Conservation (phyloP, 2,888 invertebrate species). For the Eristalis intricaria region DNA sequence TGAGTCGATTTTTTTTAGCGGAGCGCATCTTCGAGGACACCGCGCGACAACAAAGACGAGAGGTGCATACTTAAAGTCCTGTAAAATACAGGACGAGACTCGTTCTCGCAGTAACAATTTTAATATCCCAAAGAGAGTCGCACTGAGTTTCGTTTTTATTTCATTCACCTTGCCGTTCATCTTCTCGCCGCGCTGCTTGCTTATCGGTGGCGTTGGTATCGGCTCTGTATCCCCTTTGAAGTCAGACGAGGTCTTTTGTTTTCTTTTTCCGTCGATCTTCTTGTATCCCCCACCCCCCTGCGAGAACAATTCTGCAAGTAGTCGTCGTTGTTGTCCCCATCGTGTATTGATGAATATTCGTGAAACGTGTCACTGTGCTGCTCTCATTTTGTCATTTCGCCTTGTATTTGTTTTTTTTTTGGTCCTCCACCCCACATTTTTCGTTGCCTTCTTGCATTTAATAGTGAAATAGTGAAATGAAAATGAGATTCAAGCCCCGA, state of each 20-base stretch:
- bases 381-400: slow-evolving; percentile 65
- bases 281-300: not conserved
- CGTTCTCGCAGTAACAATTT: slow-evolving; percentile 8
- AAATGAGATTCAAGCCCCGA: slow-evolving; percentile 61
- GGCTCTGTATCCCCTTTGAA: not conserved
- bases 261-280: not conserved
- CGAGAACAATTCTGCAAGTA: slow-evolving; percentile 20
- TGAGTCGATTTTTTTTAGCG: not conserved
- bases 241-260: slow-evolving; percentile 31
- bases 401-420: slow-evolving; percentile 27
- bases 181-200: not conserved
- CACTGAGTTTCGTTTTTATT: slow-evolving; percentile 9
- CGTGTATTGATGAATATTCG: slow-evolving; percentile 69
- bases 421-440: not conserved
- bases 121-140: slow-evolving; percentile 37
- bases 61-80: slow-evolving; percentile 51
- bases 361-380: slow-evolving; percentile 68
- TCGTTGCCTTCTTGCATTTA: slow-evolving; percentile 35
- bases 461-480: slow-evolving; percentile 58
- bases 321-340: slow-evolving; percentile 1
- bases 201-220: slow-evolving; percentile 7
- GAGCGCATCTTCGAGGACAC: slow-evolving; percentile 51
- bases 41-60: slow-evolving; percentile 14
- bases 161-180: not conserved
- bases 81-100: slow-evolving; percentile 26